These are phyloP conservation scores for Ranitomeya variabilis DNA, from an alignment of 2,113 vertebrate species.

Conservation along the genomic window DNA sequence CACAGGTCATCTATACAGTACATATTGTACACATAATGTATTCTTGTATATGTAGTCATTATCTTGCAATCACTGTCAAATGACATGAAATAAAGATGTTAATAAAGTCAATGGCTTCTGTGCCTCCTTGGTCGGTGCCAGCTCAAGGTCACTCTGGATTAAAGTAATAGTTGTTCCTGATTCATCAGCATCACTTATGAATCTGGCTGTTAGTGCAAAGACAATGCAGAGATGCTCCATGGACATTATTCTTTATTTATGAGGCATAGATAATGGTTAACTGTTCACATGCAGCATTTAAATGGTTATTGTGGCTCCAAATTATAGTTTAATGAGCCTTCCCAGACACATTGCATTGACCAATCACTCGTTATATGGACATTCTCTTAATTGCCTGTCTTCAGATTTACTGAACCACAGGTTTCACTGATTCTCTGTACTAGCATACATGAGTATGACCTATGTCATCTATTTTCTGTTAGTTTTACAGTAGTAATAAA, in stretches of 20 bases:
- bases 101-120: conserved; percentile 13
- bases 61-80: background rate
- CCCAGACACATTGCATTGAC: background rate
- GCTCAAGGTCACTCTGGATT: conserved; percentile 39
- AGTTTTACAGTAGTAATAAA: background rate
- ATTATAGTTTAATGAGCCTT: background rate
- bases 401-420: background rate
- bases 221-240: conserved; percentile 1
- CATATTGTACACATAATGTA: background rate
- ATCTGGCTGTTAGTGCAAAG: conserved; percentile 8
- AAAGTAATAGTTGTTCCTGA: conserved; percentile 10
- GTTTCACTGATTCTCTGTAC: background rate
- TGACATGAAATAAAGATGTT: background rate
- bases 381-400: background rate
- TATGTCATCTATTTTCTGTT: background rate
- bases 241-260: conserved; percentile 22
- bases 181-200: conserved; percentile 20
- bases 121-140: background rate
- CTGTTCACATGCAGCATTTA: background rate
- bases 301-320: background rate
- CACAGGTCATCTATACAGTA: background rate
- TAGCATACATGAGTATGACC: background rate
- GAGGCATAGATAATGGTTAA: background rate
- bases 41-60: background rate
- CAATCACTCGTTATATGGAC: background rate